These are phyloP conservation scores for Noctua janthe DNA, from an alignment of 2,888 invertebrate genomes.

Conservation along the genomic window DNA sequence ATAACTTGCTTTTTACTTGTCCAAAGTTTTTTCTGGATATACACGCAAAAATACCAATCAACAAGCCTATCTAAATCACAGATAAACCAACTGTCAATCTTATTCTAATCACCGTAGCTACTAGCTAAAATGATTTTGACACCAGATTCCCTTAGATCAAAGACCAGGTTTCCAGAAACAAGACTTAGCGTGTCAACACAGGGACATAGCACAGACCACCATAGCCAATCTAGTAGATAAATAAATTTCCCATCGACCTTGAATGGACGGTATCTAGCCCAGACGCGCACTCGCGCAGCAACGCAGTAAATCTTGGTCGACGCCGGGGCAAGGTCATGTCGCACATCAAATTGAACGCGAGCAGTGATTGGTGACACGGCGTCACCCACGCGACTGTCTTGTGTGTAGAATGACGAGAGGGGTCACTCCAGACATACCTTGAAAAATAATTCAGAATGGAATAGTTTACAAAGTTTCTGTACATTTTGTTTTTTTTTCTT, in stretches of 20 bases:
- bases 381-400: constrained; percentile 47
- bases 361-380: constrained; percentile 61
- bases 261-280: constrained; percentile 44
- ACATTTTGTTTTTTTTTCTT: not conserved
- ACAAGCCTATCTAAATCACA: not conserved
- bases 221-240: constrained; percentile 18
- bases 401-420: constrained; percentile 27
- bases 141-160: not conserved
- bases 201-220: constrained; percentile 16
- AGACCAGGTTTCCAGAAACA: not conserved
- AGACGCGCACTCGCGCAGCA: constrained; percentile 33
- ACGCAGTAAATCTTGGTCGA: constrained; percentile 60
- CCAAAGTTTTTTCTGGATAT: not conserved
- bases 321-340: constrained; percentile 61
- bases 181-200: not conserved
- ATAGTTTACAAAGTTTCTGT: not conserved
- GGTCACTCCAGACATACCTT: constrained; percentile 19
- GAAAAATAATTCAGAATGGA: not conserved
- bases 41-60: not conserved
- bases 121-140: not conserved
- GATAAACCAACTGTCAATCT: not conserved
- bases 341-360: constrained; percentile 61
- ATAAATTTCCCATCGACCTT: constrained; percentile 52
- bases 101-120: not conserved
- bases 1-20: not conserved